These are phyloP conservation scores for Aquatica leii DNA, from an alignment of 2,888 invertebrate genomes.

Conservation along the genomic window DNA sequence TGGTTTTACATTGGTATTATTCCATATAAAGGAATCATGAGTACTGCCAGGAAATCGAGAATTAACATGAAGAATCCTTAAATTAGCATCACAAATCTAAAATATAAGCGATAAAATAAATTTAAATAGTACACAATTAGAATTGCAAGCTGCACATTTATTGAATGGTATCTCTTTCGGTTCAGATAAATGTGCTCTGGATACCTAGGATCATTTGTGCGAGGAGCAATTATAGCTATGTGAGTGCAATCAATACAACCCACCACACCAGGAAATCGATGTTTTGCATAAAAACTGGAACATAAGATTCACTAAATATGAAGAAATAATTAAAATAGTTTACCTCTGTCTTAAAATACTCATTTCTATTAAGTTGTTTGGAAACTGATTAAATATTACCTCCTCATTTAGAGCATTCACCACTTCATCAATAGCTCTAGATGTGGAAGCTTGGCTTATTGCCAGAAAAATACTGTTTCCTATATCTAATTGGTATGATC, in stretches of 20 bases:
- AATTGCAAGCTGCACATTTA: background rate
- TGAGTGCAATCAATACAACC: too few species aligned
- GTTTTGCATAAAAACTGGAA: background rate
- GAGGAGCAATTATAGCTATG: background rate
- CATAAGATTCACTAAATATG: too few species aligned
- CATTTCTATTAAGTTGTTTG: background rate
- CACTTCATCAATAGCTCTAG: background rate
- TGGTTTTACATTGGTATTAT: slow-evolving; percentile 30
- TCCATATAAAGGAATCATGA: slow-evolving; percentile 43
- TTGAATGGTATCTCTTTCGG: background rate
- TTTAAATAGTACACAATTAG: background rate
- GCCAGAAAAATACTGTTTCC: background rate
- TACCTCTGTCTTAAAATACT: background rate
- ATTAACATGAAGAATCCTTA: slow-evolving; percentile 40
- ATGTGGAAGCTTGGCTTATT: background rate
- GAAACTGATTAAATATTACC: slow-evolving; percentile 1
- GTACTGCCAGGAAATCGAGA: too few species aligned
- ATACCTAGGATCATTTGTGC: background rate
- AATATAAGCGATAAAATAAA: background rate
- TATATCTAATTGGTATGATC: background rate
- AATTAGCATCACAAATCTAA: slow-evolving; percentile 13
- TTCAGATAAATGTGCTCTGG: background rate
- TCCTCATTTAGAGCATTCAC: background rate
- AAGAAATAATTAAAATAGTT: background rate
- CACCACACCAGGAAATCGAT: background rate